These are phyloP conservation scores for Sceliomorpha sp. DNA, from an alignment of 2,888 invertebrate species.

Conservation along the genomic window DNA sequence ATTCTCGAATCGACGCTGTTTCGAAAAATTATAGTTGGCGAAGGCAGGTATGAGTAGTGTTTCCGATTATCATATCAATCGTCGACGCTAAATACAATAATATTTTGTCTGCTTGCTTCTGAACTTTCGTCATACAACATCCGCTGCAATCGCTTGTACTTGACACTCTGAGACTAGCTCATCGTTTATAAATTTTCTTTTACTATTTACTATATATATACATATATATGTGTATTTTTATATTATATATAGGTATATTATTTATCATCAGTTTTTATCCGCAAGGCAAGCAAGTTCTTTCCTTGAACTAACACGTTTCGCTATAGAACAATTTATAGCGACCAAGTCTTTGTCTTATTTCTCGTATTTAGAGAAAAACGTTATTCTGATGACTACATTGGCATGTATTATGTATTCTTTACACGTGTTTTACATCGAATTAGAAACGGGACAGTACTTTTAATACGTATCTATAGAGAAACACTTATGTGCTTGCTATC, in stretches of 20 bases:
- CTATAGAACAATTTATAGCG: no score
- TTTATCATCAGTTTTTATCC: constrained; percentile 60
- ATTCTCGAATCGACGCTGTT: neutral
- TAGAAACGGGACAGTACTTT: no score
- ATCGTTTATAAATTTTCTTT: constrained; percentile 62
- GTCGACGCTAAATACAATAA: constrained; percentile 53
- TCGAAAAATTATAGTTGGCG: constrained; percentile 55
- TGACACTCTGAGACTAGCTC: constrained; percentile 73
- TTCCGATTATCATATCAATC: constrained; percentile 11
- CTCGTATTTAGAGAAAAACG: neutral
- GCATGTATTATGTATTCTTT: no score
- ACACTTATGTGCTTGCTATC: no score
- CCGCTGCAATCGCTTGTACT: constrained; percentile 72
- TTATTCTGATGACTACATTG: no score
- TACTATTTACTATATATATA: constrained; percentile 56
- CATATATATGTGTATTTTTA: constrained; percentile 24
- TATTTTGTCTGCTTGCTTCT: constrained; percentile 20
- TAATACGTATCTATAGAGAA: no score
- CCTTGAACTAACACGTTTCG: neutral
- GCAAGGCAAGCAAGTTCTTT: constrained; percentile 70
- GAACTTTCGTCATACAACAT: constrained; percentile 45
- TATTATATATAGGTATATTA: constrained; percentile 53
- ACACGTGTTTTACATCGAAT: no score
- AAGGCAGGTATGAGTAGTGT: constrained; percentile 50
- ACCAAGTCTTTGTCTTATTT: no score